Base-by-base conservation (phyloP, 2,888 invertebrate genomes). In the Phyllotreta cruciferae region DNA sequence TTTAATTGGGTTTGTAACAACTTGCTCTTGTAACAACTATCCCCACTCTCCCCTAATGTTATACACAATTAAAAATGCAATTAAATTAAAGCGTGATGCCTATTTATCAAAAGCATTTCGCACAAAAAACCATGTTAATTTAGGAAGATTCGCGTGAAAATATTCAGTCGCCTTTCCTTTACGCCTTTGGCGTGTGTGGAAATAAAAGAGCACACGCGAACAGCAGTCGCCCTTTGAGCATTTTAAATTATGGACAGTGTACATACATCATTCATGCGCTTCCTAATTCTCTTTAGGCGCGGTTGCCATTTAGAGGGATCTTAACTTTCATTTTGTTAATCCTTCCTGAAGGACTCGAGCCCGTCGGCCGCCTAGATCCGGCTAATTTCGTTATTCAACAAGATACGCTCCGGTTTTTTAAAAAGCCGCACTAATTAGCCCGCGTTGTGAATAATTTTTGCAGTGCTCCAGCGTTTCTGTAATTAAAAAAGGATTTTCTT, bases 181-280 rank as follows among this genome's bases (percentile, higher is more conserved):
- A 49, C 49, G 49, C 35, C 49, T 50, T 54, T 35, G 53, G 42
- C 55, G 56, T 58, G 57, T 54, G 47, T 56, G 66, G 53, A 63
- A 62, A 66, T 64, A 64, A 62, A 63, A 61, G 36, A 56, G 58
- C 58, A 41, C 54, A 50, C 52, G 56, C 24, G 24, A 24, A 24
- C 24, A 62, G 60, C 61, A 64, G 66, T 60, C 55, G 60, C 24
- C 62, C 60, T 55, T 56, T 55, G 60, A 66, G 64, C 62, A 62
- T 66, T 63, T 63, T 66, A 60, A 68, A 68, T 68, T 66, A 64
- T 64, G 62, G 62, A 68, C 64, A 49, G 24, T 24, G 56, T 56
- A 62, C n/a, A n/a, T 63, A 52, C 68, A 66, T 68, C 66, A 64
- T 68, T 67, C 61, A 67, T 67, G 61, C 55, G 49, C 56, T 56